A percentile compares a stretch with the other conserved stretches of the same genome.
Evolutionary conservation across 2,113 vertebrate genomes (phyloP).

Genomic region (Microtus pennsylvanicus): DNA sequence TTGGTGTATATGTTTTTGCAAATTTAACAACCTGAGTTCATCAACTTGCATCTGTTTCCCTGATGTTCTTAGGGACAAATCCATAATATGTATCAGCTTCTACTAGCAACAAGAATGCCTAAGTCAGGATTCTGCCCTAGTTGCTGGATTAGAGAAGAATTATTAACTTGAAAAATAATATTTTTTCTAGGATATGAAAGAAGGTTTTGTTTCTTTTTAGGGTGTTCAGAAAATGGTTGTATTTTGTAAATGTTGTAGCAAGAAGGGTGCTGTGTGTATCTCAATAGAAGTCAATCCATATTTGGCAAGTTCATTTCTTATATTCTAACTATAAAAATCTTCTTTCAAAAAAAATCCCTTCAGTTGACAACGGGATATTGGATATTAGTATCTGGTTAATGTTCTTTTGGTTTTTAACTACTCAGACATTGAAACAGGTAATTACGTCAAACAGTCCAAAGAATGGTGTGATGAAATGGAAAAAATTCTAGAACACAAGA

Average conservation of each 20-base stretch:
- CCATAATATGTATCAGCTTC: not conserved
- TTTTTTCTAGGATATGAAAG: not conserved
- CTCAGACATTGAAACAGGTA: not conserved
- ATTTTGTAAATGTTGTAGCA: not conserved
- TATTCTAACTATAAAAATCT: not conserved
- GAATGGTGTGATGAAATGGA: not conserved
- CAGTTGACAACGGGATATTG: accelerated
- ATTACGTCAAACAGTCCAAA: not conserved
- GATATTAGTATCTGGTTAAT: not conserved
- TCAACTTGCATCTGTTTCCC: not conserved
- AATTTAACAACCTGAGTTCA: not conserved
- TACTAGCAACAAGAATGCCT: not conserved
- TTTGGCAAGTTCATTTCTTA: not conserved
- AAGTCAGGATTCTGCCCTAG: accelerated
- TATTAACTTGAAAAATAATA: not conserved
- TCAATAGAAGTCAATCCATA: not conserved
- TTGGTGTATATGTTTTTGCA: not conserved
- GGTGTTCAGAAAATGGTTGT: not conserved
- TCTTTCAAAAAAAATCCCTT: too few relatives aligned
- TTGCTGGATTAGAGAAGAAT: not conserved
- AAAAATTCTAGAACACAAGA: not conserved
- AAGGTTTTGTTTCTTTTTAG: not conserved
- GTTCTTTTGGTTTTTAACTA: not conserved
- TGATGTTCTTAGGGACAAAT: not conserved
- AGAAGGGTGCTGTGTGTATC: not conserved